Evolutionary conservation across 2,113 vertebrate species (phyloP), one percentile per base, ranked within the genome.

Genomic region (Erinaceus europaeus): DNA sequence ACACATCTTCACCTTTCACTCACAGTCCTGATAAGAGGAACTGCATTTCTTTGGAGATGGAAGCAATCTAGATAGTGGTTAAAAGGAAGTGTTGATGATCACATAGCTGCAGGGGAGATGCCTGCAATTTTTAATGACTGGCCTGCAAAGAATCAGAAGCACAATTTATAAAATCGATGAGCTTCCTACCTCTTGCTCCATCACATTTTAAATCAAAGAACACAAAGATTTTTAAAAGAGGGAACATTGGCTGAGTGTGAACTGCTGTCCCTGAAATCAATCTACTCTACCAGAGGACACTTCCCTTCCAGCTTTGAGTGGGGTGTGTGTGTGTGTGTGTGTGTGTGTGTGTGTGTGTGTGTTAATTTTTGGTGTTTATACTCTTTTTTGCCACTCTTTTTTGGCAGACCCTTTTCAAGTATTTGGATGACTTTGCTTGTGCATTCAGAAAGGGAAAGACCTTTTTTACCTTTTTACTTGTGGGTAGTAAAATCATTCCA

Each of bases 401-500:
- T 44, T 42, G 61, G 77, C 32, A 64, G 73, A 83, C 36, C 55
- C 38, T 89, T 90, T 93, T 87, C 83, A 85, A 95, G 92, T 74
- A 68, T 92, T 87, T 93, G 57, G 59, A n/a, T 86, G 81, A 85
- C 90, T 94, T 90, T 88, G 57, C 55, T 90, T 88, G 71, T 42
- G 53, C 71, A 89, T 84, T 87, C 42, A 83, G 68, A 32, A 40
- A 17, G 52, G 86, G 21, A 73, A 85, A 85, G 57, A 62, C 68
- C 92, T 95, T 94, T 95, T 90, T 82, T n/a, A n/a, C n/a, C n/a
- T n/a, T n/a, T n/a, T n/a, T n/a, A n/a, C n/a, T 92, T 80, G 87
- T 79, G 76, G 78, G 91, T 67, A 89, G 85, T 93, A 92, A 95
- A 94, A 94, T 87, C 81, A 82, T 94, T 84, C 0, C 46, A 94